phyloP scores from a whole-genome alignment of 2,888 invertebrate genomes.

The Elysia crispata region DNA sequence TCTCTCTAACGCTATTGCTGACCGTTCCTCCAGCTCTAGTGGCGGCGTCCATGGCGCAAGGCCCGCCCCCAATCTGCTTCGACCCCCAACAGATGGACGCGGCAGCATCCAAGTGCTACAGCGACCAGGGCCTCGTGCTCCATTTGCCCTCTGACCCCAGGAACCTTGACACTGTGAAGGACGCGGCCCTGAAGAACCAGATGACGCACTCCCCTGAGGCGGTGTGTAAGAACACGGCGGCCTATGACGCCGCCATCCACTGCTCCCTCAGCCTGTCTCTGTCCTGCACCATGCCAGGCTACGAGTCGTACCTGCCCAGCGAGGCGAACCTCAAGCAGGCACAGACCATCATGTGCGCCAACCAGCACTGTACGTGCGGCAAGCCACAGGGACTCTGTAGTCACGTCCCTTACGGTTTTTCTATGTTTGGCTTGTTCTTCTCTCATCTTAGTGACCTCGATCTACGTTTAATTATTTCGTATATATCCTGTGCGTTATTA shows the following conservation, averaged over 20 bases:
- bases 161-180: constrained; percentile 9
- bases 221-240: constrained; percentile 6
- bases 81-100: constrained; percentile 1
- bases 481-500: too few relatives aligned
- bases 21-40: too few relatives aligned
- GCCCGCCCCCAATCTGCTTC: constrained; percentile 6
- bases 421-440: too few relatives aligned
- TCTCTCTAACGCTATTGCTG: too few relatives aligned
- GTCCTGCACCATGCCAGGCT: constrained; percentile 16
- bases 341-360: constrained; percentile 32
- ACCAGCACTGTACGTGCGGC: constrained; percentile 13
- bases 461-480: too few relatives aligned
- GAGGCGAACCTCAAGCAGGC: constrained; percentile 23
- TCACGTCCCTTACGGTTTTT: too few relatives aligned
- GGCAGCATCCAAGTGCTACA: not conserved
- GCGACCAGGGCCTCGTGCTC: constrained; percentile 5
- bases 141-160: constrained; percentile 22
- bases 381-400: too few relatives aligned
- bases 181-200: constrained; percentile 6
- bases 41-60: too few relatives aligned
- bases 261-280: constrained; percentile 6
- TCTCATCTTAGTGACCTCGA: too few relatives aligned
- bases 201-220: constrained; percentile 15
- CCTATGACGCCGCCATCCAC: constrained; percentile 20
- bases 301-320: constrained; percentile 5